Evolutionary conservation across 1,140 invertebrate species (phyloP).

Genomic region (Leguminivora glycinivorella): DNA sequence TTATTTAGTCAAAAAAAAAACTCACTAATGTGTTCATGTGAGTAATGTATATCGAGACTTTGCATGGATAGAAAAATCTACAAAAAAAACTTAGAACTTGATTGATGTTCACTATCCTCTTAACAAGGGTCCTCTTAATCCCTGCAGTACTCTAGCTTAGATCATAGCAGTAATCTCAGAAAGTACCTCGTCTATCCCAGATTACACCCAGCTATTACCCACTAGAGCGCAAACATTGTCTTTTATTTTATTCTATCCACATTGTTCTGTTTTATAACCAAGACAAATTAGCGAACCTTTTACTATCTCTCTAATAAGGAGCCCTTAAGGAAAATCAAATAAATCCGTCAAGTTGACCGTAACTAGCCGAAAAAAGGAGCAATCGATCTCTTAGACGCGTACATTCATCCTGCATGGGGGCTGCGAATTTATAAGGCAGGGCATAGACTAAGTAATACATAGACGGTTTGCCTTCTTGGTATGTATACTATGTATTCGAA

Average conservation of each 20-base stretch:
- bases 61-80: too few relatives aligned
- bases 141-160: not conserved
- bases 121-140: constrained; percentile 3
- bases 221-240: not conserved
- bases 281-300: constrained; percentile 24
- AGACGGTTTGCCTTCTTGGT: too few relatives aligned
- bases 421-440: not conserved
- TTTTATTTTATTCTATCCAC: not conserved
- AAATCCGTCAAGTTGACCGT: constrained; percentile 29
- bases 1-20: too few relatives aligned
- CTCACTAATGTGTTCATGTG: too few relatives aligned
- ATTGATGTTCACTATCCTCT: not conserved
- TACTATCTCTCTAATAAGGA: constrained; percentile 21
- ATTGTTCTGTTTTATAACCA: constrained; percentile 1
- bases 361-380: constrained; percentile 26
- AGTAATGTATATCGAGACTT: too few relatives aligned
- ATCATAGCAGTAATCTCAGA: not conserved
- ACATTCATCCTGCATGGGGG: constrained; percentile 6
- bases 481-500: too few relatives aligned
- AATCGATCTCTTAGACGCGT: constrained; percentile 10
- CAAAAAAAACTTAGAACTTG: not conserved
- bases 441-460: too few relatives aligned
- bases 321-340: constrained; percentile 25
- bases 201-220: not conserved
- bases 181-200: not conserved